phyloP scores from a whole-genome alignment of 2,888 invertebrate species.

The Rutpela maculata region DNA sequence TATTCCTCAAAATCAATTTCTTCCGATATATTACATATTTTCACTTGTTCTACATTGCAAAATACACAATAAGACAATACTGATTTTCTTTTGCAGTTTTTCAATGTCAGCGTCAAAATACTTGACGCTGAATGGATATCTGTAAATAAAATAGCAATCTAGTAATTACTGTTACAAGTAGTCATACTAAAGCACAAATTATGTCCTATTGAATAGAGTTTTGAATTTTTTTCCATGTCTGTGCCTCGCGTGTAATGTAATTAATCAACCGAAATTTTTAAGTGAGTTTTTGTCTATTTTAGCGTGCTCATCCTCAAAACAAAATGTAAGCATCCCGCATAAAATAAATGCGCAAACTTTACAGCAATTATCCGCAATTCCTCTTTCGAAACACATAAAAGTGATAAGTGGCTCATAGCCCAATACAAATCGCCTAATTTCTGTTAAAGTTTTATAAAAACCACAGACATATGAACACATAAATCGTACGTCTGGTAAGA shows the following conservation, averaged over 20 bases:
- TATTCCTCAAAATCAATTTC: too few species aligned
- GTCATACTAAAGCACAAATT: too few species aligned
- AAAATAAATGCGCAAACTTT: not conserved
- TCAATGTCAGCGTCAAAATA: too few species aligned
- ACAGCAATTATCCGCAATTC: conserved; percentile 13
- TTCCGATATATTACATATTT: too few species aligned
- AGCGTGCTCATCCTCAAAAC: not conserved
- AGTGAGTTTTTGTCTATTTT: not conserved
- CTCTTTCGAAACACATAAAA: conserved; percentile 8
- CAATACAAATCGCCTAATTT: conserved; percentile 22
- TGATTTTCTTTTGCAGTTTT: too few species aligned
- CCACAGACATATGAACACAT: not conserved
- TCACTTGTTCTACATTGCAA: too few species aligned
- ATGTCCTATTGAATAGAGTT: too few species aligned
- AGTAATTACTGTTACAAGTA: too few species aligned
- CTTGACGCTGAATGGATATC: too few species aligned
- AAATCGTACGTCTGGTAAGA: not conserved
- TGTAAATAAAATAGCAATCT: too few species aligned
- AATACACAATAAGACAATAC: too few species aligned
- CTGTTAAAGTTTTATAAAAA: conserved; percentile 19
- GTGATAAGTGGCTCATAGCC: conserved; percentile 8
- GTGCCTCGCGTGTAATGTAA: not conserved
- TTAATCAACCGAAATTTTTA: not conserved
- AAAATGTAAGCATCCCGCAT: not conserved
- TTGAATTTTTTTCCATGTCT: too few species aligned